Conservation (phyloP, 2,888 invertebrate species). For the Cataglyphis altisquamis region DNA sequence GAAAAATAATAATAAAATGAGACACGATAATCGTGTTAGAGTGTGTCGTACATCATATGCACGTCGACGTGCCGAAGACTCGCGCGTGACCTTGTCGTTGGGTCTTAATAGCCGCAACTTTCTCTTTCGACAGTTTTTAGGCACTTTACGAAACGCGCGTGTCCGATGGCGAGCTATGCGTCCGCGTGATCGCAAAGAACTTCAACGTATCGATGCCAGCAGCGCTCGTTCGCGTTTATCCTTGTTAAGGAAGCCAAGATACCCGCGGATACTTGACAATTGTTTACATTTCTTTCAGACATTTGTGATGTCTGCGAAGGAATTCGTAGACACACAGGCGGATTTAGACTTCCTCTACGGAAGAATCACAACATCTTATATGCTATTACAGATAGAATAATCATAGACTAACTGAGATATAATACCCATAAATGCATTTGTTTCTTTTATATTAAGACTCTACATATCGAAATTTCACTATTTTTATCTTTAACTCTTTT, state of each 20-base stretch:
- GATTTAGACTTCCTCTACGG: neutral
- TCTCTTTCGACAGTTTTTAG: slow-evolving; percentile 50
- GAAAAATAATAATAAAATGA: slow-evolving; percentile 7
- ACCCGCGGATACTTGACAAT: neutral
- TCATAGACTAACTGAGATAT: neutral
- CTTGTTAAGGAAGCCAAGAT: neutral
- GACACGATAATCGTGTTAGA: slow-evolving; percentile 22
- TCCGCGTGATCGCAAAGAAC: slow-evolving; percentile 26
- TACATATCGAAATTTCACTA: neutral
- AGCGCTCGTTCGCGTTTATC: slow-evolving; percentile 4
- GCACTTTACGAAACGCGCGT: slow-evolving; percentile 51
- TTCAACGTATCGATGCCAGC: slow-evolving; percentile 14
- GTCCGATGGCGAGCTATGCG: slow-evolving; percentile 34
- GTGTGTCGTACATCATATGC: slow-evolving; percentile 59
- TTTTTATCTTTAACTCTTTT: neutral
- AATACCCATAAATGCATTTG: neutral
- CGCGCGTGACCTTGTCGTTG: slow-evolving; percentile 38
- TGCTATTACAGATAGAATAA: neutral
- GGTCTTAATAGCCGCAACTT: slow-evolving; percentile 44
- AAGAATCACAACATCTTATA: neutral
- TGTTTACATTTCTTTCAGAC: slow-evolving; percentile 11
- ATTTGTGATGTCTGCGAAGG: neutral
- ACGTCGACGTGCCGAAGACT: slow-evolving; percentile 55
- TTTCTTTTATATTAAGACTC: neutral
- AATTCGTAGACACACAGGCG: neutral